Evolutionary conservation across 53 echinoderm and acorn worm species (phyloP).

Genomic region (Crossaster papposus): DNA sequence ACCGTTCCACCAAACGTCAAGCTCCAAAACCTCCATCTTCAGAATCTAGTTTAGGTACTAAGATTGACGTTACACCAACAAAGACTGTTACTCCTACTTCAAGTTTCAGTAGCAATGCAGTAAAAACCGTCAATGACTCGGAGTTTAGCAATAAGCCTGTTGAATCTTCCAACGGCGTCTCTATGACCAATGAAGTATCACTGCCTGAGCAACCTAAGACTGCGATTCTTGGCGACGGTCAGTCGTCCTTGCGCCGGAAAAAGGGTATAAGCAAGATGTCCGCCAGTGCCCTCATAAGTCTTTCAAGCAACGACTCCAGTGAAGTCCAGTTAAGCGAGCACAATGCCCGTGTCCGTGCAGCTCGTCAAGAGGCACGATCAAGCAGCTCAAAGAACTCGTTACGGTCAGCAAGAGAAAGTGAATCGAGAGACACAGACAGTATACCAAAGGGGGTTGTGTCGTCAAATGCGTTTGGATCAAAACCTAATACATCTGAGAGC

Average conservation of each 20-base stretch:
- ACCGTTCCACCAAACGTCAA: constrained; percentile 24
- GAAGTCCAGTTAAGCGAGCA: constrained; percentile 51
- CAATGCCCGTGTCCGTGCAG: constrained; percentile 47
- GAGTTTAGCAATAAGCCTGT: constrained; percentile 25
- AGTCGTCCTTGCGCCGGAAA: constrained; percentile 50
- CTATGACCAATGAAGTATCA: background rate
- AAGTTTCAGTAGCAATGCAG: background rate
- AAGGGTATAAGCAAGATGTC: constrained; percentile 39
- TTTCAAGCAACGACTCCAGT: constrained; percentile 8
- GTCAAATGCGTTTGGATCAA: constrained; percentile 24
- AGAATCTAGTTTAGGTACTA: background rate
- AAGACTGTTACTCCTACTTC: background rate
- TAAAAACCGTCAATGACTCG: background rate
- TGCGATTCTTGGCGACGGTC: constrained; percentile 45
- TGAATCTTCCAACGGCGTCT: constrained; percentile 7
- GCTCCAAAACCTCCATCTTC: constrained; percentile 38
- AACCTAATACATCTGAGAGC: constrained; percentile 21
- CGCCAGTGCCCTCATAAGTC: constrained; percentile 56
- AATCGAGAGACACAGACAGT: constrained; percentile 27
- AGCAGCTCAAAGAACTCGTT: constrained; percentile 32
- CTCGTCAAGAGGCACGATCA: constrained; percentile 38
- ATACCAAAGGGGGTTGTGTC: constrained; percentile 39
- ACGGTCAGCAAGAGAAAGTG: constrained; percentile 27
- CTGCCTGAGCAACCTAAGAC: constrained; percentile 53
- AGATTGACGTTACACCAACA: background rate